Conservation (phyloP, 2,797 vertebrate genomes). For the Tarsius wallacei region DNA sequence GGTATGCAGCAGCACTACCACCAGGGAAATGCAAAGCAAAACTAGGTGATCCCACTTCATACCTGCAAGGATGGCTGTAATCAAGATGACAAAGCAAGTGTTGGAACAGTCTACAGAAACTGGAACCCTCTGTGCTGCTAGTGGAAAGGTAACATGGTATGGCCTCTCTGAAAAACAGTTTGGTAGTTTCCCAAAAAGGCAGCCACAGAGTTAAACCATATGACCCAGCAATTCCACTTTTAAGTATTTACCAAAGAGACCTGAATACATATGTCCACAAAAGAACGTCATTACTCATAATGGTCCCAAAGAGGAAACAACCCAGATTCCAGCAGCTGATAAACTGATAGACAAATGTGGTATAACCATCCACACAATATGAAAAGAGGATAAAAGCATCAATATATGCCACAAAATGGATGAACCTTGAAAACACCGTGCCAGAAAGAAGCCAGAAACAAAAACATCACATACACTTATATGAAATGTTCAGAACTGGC, state of each 20-base stretch:
- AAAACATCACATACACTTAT: background rate
- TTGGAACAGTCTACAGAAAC: background rate
- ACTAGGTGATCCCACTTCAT: background rate
- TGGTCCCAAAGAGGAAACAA: background rate
- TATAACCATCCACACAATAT: background rate
- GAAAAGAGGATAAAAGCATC: background rate
- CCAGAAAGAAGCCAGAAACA: background rate
- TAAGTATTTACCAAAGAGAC: background rate
- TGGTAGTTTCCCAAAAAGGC: background rate
- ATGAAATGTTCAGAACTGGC: no score
- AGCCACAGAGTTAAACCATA: background rate
- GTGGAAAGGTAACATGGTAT: background rate
- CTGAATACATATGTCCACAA: fast-evolving
- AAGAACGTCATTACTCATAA: background rate
- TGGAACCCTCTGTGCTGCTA: fast-evolving
- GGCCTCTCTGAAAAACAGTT: background rate
- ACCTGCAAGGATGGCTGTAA: no score
- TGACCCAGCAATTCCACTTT: background rate
- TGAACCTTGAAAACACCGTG: background rate
- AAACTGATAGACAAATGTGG: background rate
- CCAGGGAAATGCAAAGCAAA: no score
- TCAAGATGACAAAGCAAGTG: background rate
- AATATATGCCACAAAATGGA: background rate
- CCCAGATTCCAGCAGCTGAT: background rate
- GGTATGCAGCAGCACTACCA: fast-evolving